Percentiles rank a stretch among this genome's conserved stretches.
phyloP scores from a whole-genome alignment of 1,140 invertebrate genomes.

The Adelges cooleyi region DNA sequence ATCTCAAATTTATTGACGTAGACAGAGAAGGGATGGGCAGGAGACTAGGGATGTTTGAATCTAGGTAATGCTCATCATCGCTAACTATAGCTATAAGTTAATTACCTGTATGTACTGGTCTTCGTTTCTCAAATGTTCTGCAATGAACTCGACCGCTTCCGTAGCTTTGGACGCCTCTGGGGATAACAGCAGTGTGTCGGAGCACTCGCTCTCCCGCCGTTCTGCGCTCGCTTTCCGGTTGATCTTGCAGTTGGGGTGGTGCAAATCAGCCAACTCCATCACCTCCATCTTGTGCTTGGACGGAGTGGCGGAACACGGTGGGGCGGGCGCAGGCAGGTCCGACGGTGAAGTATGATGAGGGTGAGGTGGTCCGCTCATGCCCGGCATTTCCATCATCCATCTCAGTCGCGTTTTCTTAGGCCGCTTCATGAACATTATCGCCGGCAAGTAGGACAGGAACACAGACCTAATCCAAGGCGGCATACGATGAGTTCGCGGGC shows the following conservation, averaged over 20 bases:
- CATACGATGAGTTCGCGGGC: conserved; percentile 63
- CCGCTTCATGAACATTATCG: conserved; percentile 75
- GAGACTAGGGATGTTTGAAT: too few species aligned
- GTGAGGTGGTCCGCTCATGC: conserved; percentile 64
- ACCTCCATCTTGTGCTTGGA: conserved; percentile 73
- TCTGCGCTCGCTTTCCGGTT: conserved; percentile 67
- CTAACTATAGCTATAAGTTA: not conserved
- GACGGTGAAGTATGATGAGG: conserved; percentile 63
- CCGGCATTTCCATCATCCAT: conserved; percentile 95
- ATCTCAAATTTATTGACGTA: too few species aligned
- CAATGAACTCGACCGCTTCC: conserved; percentile 95
- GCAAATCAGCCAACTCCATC: conserved; percentile 86
- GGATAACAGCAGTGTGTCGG: conserved; percentile 75
- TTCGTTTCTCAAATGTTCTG: conserved; percentile 91
- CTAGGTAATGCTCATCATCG: not conserved
- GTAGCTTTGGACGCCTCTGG: conserved; percentile 90
- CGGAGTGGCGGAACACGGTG: conserved; percentile 40
- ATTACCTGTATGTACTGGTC: conserved; percentile 92
- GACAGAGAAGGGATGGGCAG: too few species aligned
- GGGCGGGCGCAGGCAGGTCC: conserved; percentile 64
- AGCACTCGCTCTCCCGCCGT: conserved; percentile 76
- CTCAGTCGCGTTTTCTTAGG: conserved; percentile 81
- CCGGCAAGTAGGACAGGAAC: conserved; percentile 86
- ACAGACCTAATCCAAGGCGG: conserved; percentile 85
- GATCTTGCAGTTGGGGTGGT: conserved; percentile 91